Percentiles rank a stretch among this genome's conserved stretches.
Evolutionary conservation across 2,113 vertebrate genomes (phyloP).

Genomic region (Xyliphius kryptos): DNA sequence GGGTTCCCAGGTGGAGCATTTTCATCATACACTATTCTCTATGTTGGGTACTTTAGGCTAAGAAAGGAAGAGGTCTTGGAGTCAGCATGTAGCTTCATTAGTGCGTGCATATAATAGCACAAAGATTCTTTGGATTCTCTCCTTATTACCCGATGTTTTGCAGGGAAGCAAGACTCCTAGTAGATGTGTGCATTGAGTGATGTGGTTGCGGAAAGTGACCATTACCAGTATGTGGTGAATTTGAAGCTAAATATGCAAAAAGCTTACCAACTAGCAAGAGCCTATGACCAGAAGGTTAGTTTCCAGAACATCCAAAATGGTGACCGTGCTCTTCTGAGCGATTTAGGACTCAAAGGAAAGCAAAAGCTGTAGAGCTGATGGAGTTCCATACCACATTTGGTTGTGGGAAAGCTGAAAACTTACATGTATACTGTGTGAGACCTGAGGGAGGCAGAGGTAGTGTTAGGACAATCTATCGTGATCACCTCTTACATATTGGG

Average conservation of each 20-base stretch:
- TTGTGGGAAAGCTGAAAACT: conserved; percentile 20
- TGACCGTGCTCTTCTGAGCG: conserved; percentile 11
- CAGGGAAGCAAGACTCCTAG: neutral
- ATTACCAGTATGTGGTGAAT: neutral
- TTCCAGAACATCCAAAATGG: conserved; percentile 14
- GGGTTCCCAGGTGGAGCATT: neutral
- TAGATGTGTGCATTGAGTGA: neutral
- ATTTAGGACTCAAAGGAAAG: conserved; percentile 20
- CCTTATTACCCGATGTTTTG: neutral
- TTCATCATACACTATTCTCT: neutral
- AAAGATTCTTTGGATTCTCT: neutral
- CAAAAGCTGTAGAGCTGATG: conserved; percentile 23
- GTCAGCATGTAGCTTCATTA: neutral
- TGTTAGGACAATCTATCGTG: conserved; percentile 6
- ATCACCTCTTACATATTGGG: conserved; percentile 1
- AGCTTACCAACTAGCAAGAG: neutral
- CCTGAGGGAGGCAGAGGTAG: neutral
- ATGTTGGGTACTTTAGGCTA: neutral
- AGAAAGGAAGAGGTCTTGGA: neutral
- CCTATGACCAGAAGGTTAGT: conserved; percentile 9
- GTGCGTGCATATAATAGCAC: neutral
- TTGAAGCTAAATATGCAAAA: neutral
- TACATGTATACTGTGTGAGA: conserved; percentile 17
- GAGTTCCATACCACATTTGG: conserved; percentile 16
- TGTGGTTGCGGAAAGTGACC: neutral